Conservation (phyloP, 2,888 invertebrate genomes). For the Corythucha ciliata region DNA sequence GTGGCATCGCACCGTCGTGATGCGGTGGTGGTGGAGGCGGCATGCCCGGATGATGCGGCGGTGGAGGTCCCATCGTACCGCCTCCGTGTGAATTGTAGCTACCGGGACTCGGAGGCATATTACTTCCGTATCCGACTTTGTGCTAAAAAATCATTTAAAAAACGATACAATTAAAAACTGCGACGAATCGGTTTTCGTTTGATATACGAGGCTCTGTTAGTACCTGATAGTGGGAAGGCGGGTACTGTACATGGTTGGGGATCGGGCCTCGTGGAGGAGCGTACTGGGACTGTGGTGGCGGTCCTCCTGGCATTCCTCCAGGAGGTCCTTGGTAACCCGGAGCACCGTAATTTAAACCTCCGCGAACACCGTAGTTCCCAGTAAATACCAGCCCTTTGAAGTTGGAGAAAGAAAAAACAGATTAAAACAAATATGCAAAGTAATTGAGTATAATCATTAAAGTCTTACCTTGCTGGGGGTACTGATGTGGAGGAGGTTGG, state of each 20-base stretch:
- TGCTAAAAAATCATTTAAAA: constrained; percentile 46
- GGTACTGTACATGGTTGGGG: constrained; percentile 44
- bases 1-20: constrained; percentile 45
- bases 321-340: constrained; percentile 24
- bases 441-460: not conserved
- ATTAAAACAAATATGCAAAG: not conserved
- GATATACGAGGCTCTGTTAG: not conserved
- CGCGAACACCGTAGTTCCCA: constrained; percentile 42
- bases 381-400: constrained; percentile 35
- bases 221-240: constrained; percentile 42
- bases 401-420: too few species aligned
- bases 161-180: not conserved
- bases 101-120: constrained; percentile 52
- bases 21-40: constrained; percentile 44
- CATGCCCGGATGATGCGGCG: constrained; percentile 44
- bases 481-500: constrained; percentile 41
- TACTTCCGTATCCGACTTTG: constrained; percentile 49
- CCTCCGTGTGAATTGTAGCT: constrained; percentile 40
- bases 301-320: constrained; percentile 37
- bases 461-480: constrained; percentile 43
- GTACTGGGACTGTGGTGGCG: constrained; percentile 45
- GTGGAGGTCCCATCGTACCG: constrained; percentile 51
- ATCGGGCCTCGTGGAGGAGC: constrained; percentile 41
- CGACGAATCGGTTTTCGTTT: too few species aligned
- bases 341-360: constrained; percentile 46